These are phyloP conservation scores for Oscheius sp. DNA, from an alignment of 2,888 invertebrate species.

Conservation along the genomic window DNA sequence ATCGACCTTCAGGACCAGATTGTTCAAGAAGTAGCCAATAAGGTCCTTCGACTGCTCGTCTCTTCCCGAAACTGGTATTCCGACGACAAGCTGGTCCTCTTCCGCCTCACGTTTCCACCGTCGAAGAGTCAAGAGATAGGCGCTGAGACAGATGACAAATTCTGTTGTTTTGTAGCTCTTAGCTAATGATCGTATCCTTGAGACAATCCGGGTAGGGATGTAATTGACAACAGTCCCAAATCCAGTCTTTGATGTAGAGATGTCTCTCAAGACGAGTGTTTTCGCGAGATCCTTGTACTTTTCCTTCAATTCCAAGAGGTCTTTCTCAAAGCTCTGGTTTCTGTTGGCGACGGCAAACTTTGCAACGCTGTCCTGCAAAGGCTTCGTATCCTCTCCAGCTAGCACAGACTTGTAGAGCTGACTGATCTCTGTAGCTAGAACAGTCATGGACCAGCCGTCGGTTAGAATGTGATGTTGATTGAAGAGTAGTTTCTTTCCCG, in stretches of 20 bases:
- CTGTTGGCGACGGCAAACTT: conserved; percentile 44
- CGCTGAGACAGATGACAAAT: conserved; percentile 30
- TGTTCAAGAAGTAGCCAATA: conserved; percentile 70
- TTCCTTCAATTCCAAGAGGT: conserved; percentile 14
- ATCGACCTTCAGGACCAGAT: conserved; percentile 43
- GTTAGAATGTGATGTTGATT: conserved; percentile 70
- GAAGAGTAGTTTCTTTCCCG: conserved; percentile 42
- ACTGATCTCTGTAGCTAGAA: conserved; percentile 59
- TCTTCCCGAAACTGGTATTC: conserved; percentile 63
- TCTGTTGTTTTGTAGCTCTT: conserved; percentile 28
- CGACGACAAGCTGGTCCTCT: conserved; percentile 48
- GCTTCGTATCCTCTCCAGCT: conserved; percentile 6
- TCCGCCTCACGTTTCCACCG: conserved; percentile 33
- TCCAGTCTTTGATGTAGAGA: background rate
- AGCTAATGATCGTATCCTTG: conserved; percentile 16
- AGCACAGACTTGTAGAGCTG: conserved; percentile 33
- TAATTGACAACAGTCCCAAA: background rate
- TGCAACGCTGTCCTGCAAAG: conserved; percentile 21
- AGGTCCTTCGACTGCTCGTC: conserved; percentile 46
- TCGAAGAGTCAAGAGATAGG: conserved; percentile 31
- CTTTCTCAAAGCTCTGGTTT: conserved; percentile 21
- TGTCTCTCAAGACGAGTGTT: conserved; percentile 5
- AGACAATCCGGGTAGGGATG: background rate
- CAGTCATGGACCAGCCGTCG: conserved; percentile 71
- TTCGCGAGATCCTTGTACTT: background rate